Conservation (phyloP, 2,888 invertebrate genomes). For the Hyles lineata region DNA sequence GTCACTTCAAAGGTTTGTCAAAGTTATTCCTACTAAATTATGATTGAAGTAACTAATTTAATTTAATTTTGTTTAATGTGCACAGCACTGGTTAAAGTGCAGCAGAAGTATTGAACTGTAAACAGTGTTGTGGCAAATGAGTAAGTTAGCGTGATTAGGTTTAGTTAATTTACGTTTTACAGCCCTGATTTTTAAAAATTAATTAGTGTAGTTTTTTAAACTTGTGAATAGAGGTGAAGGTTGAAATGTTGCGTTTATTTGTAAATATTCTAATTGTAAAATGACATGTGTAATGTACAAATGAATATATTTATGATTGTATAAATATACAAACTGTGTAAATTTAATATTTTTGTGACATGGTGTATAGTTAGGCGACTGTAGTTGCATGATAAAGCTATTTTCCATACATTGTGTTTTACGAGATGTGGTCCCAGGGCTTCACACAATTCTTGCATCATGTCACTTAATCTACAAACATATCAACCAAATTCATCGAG, state of each 20-base stretch:
- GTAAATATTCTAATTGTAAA: constrained; percentile 74
- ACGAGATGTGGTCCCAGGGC: constrained; percentile 59
- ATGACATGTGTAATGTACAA: constrained; percentile 80
- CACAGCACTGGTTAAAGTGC: constrained; percentile 32
- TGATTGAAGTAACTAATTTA: constrained; percentile 35
- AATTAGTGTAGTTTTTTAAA: constrained; percentile 56
- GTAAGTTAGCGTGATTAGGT: constrained; percentile 39
- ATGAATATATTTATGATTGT: constrained; percentile 78
- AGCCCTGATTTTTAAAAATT: constrained; percentile 69
- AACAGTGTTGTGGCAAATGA: constrained; percentile 35
- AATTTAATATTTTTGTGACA: constrained; percentile 82
- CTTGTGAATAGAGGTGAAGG: constrained; percentile 71
- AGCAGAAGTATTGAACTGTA: constrained; percentile 18
- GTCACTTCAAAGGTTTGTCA: constrained; percentile 47
- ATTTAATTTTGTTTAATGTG: constrained; percentile 8
- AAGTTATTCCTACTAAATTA: constrained; percentile 42
- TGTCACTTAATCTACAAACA: constrained; percentile 71
- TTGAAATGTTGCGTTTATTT: constrained; percentile 73
- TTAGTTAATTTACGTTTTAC: constrained; percentile 68
- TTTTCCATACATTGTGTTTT: constrained; percentile 70
- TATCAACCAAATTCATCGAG: constrained; percentile 68
- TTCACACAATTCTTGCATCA: constrained; percentile 78
- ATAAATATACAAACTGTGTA: constrained; percentile 70
- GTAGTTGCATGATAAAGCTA: constrained; percentile 64
- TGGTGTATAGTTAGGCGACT: constrained; percentile 70